phyloP scores from a whole-genome alignment of 2,797 vertebrate genomes.

The Cossypha caffra region DNA sequence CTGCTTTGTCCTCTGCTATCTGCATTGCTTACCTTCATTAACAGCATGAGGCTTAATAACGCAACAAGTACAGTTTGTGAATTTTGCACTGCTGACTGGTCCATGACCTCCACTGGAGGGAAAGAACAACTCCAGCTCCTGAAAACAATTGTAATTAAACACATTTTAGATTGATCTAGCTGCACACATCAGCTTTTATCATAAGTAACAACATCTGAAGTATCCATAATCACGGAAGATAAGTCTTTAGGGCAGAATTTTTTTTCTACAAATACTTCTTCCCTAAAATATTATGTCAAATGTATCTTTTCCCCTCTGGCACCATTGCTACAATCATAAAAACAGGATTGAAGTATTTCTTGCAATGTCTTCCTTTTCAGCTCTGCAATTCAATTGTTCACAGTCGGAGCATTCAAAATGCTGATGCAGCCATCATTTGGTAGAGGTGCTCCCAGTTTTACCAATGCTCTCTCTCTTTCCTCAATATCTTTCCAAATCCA shows the following conservation, averaged over 20 bases:
- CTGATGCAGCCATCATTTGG: background rate
- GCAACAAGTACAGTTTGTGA: conserved; percentile 87
- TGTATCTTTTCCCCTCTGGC: background rate
- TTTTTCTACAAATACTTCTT: background rate
- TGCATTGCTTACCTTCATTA: conserved; percentile 84
- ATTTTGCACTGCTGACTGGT: conserved; percentile 87
- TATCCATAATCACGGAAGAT: background rate
- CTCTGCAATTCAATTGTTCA: background rate
- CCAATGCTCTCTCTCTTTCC: background rate
- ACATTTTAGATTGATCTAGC: background rate
- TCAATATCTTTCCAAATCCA: background rate
- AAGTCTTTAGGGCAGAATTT: background rate
- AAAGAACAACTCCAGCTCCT: conserved; percentile 96
- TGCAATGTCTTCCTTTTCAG: background rate
- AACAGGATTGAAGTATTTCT: background rate
- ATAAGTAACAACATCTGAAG: background rate
- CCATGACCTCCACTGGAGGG: conserved; percentile 86
- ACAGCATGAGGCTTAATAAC: conserved; percentile 93
- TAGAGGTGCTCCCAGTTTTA: background rate
- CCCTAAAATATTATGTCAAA: background rate
- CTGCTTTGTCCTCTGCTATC: background rate
- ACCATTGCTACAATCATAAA: background rate
- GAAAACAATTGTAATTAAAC: conserved; percentile 54
- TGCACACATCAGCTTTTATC: background rate
- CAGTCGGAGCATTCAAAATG: background rate